Base-by-base conservation (phyloP, 2,888 invertebrate species). In the Antheraea yamamai region DNA sequence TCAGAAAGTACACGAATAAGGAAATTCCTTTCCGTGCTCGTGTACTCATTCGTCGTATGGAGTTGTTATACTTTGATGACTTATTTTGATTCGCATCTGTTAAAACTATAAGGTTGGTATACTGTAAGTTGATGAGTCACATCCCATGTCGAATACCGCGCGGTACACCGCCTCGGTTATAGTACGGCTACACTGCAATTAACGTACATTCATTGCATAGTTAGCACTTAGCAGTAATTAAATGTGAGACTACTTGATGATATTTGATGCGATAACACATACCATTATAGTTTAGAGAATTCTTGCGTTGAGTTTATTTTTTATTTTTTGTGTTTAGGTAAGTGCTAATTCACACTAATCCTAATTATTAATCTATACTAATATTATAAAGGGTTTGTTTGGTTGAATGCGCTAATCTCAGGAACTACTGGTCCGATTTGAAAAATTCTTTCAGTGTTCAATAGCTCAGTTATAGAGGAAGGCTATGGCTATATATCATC, bases 1-100 rank as follows among this genome's bases (percentile, higher is more conserved):
- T 92, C 92, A 90, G 89, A 91, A 91, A 89, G 88, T 89, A 88
- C 87, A 88, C 87, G 83, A 89, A 89, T 87, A 86, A 91, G 91
- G 91, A 93, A 93, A 93, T 93, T 92, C 92, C 91, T 84, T 85
- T 88, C 61, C 61, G 61, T 84, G 80, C 83, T 88, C 81, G 84
- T 88, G 86, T 85, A 74, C 20, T 55, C 35, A 26, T 18, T 52
- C 16, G 30, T 18, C 30, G 14, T 55, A 68, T 52, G 20, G 39
- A 58, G 10, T 58, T 20, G 55, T 55, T 23, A 35, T 73, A 73
- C 58, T 30, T 58, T 72, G 51, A 23, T 72, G 51, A 72, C 12
- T 58, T 55, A 55, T 73, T 73, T 7, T 61, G 58, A 39, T 61
- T 71, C 20, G 26, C 35, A 61, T 75, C 74, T 74, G 61, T 58